phyloP scores from a whole-genome alignment of 2,888 invertebrate genomes.

The Himalopsyche kuldschensis region DNA sequence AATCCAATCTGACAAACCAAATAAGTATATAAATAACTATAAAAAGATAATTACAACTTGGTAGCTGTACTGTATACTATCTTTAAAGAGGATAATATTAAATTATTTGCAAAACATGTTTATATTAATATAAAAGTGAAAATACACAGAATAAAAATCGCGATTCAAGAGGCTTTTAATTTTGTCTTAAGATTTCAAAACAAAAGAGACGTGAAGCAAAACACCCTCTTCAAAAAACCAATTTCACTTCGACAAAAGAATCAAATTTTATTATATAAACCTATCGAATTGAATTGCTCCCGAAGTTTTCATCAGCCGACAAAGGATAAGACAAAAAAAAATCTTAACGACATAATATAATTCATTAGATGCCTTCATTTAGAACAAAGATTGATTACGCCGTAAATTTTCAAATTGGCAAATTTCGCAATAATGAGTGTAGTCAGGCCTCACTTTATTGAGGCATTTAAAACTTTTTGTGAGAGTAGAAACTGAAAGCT shows the following conservation, averaged over 20 bases:
- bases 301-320: conserved; percentile 7
- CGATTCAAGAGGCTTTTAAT: neutral
- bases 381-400: conserved; percentile 38
- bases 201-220: neutral
- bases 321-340: conserved; percentile 28
- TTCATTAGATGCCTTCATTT: conserved; percentile 35
- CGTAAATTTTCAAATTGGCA: conserved; percentile 38
- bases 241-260: conserved; percentile 9
- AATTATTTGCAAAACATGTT: too few relatives aligned
- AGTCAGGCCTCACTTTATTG: conserved; percentile 38
- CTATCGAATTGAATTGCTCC: neutral
- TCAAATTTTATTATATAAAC: conserved; percentile 8
- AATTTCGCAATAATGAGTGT: conserved; percentile 38
- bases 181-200: neutral
- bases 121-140: too few relatives aligned
- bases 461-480: conserved; percentile 26
- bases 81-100: too few relatives aligned
- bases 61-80: too few relatives aligned
- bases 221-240: neutral
- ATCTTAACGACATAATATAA: conserved; percentile 31
- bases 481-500: conserved; percentile 9
- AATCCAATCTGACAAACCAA: too few relatives aligned
- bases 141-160: neutral
- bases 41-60: too few relatives aligned
- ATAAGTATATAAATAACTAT: too few relatives aligned